A percentile compares a stretch with the other conserved stretches of the same genome.
Evolutionary conservation across 1,140 invertebrate species (phyloP).

Genomic region (Colletes latitarsis): DNA sequence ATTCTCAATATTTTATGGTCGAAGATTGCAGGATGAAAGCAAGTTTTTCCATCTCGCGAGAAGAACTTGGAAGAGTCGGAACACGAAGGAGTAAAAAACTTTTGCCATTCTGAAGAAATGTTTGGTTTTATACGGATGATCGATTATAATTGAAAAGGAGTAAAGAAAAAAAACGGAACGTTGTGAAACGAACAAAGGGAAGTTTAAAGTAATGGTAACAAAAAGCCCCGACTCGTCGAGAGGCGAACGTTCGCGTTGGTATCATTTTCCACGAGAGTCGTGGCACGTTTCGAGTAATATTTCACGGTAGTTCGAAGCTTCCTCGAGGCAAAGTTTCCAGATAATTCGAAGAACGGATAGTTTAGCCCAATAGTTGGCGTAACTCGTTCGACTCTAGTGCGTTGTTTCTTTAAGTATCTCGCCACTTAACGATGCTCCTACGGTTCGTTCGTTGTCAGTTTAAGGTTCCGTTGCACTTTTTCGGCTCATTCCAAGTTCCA

Average conservation of each 20-base stretch:
- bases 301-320: constrained; percentile 10
- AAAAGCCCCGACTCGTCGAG: constrained; percentile 4
- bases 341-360: background rate
- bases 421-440: background rate
- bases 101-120: background rate
- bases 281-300: constrained; percentile 8
- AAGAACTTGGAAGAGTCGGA: background rate
- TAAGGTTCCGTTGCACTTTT: background rate
- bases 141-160: constrained; percentile 5
- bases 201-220: background rate
- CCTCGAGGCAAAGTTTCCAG: constrained; percentile 8
- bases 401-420: background rate
- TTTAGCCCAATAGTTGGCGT: background rate
- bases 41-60: background rate
- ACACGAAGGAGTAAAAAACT: background rate
- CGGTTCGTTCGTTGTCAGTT: background rate
- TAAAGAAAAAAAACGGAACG: background rate
- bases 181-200: background rate
- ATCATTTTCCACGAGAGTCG: background rate
- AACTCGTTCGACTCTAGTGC: background rate
- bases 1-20: background rate
- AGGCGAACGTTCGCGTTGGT: background rate
- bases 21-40: too few species aligned
- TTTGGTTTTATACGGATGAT: background rate
- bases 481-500: too few species aligned